phyloP scores from a whole-genome alignment of 1,140 invertebrate genomes.

The Monochamus saltuarius region DNA sequence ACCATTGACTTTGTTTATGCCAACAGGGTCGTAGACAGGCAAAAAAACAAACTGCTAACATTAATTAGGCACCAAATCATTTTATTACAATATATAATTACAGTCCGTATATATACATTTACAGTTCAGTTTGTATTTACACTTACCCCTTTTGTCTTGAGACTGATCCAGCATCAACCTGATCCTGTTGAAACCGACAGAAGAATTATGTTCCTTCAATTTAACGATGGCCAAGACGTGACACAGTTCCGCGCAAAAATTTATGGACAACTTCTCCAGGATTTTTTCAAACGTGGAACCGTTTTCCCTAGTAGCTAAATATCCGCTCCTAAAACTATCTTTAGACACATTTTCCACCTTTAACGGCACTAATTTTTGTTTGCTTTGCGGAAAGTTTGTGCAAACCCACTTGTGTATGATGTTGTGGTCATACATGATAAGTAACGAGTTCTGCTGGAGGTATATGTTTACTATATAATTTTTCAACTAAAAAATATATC shows the following conservation, averaged over 20 bases:
- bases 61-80: no score
- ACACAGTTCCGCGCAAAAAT: slow-evolving; percentile 64
- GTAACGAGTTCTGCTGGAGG: slow-evolving; percentile 67
- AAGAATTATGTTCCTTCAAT: slow-evolving; percentile 54
- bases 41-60: no score
- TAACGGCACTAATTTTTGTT: slow-evolving; percentile 3
- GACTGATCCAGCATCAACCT: slow-evolving; percentile 64
- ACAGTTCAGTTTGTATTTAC: no score
- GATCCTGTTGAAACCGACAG: slow-evolving; percentile 61
- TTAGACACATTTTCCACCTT: slow-evolving; percentile 1
- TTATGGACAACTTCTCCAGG: slow-evolving; percentile 58
- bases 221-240: slow-evolving; percentile 56
- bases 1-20: no score
- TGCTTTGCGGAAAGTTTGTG: slow-evolving; percentile 50
- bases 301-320: not conserved
- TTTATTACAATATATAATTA: no score
- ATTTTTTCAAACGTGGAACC: slow-evolving; percentile 49
- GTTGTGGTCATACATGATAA: slow-evolving; percentile 69
- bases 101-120: no score
- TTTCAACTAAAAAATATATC: slow-evolving; percentile 59
- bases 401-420: slow-evolving; percentile 61
- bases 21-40: no score
- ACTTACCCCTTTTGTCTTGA: slow-evolving; percentile 58
- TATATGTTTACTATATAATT: slow-evolving; percentile 66
- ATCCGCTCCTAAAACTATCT: not conserved